phyloP scores from a whole-genome alignment of 2,113 vertebrate species.

The Orthochromis indermauri region DNA sequence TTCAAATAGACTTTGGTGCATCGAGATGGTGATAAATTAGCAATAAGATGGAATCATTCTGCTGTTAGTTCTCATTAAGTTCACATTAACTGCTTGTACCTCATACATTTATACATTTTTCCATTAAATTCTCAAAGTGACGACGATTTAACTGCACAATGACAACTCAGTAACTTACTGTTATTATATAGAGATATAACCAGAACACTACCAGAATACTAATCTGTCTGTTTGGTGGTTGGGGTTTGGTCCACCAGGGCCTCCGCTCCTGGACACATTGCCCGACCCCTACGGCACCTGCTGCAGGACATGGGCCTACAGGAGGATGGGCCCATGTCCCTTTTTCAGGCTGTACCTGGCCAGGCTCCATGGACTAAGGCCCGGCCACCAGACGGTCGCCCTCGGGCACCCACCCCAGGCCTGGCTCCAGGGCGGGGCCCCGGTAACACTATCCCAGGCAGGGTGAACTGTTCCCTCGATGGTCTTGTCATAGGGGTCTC shows the following conservation, averaged over 20 bases:
- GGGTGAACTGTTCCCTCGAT: not conserved
- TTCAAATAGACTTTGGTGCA: not conserved
- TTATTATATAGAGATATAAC: fast-evolving
- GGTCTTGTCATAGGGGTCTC: fast-evolving
- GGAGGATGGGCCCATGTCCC: fast-evolving
- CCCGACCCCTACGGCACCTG: not conserved
- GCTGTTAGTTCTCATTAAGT: not conserved
- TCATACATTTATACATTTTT: not conserved
- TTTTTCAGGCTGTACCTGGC: fast-evolving
- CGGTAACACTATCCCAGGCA: fast-evolving
- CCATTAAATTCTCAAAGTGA: not conserved
- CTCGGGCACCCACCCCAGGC: fast-evolving
- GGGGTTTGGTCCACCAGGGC: fast-evolving
- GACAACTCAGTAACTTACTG: not conserved
- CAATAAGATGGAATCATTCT: fast-evolving
- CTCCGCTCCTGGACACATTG: not conserved
- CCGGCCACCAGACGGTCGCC: fast-evolving
- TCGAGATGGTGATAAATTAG: not conserved
- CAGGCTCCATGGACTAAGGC: not conserved
- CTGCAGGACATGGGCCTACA: fast-evolving
- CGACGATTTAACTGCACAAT: not conserved
- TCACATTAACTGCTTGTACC: fast-evolving
- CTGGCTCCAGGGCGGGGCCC: not conserved
- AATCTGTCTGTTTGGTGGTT: not conserved
- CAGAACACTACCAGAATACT: not conserved